Base-by-base conservation (phyloP, 2,888 invertebrate genomes). In the Noctua comes region DNA sequence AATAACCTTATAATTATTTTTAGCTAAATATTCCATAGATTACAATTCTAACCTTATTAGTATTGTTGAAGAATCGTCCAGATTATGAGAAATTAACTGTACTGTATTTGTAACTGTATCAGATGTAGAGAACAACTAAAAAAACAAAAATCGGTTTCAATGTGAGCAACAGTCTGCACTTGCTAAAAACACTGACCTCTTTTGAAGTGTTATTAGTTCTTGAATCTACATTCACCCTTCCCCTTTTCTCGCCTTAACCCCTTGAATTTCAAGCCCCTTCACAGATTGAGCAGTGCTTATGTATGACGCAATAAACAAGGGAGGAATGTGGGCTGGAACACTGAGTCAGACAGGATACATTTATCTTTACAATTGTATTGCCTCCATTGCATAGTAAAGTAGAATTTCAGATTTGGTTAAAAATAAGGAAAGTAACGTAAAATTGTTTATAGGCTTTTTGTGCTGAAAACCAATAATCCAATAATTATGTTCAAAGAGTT, bases 271-370 rank as follows among this genome's bases (percentile, higher is more conserved):
- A 43, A 76, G 16, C 79, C 62, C 68, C 51, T 65, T 68, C 51
- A 43, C 27, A 65, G 16, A 59, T 73, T 57, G 18, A 81, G 27
- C 46, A 69, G 65, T 71, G 43, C 77, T 54, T 82, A 74, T 8
- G 57, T 51, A 74, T 77, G 76, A 74, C 59, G 76, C 68, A 62
- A 66, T 78, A 81, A 76, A 77, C 64, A 78, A 74, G 65, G 65
- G 71, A 73, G 78, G 48, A 72, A 80, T 80, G 43, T 57, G 27
- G 57, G 21, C 36, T 81, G 43, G 43, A 73, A 62, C 54, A 71
- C 21, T 51, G 62, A 71, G 54, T 59, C 70, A 73, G 71, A 72
- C 65, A 43, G 73, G n/a, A 68, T 59, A 31, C n/a, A 70, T 74
- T 76, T 65, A 51, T 82, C 71, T 78, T 74, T 8, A 73, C 57